These are phyloP conservation scores for Ptychoptera contaminata DNA, from an alignment of 2,888 invertebrate species.

Conservation along the genomic window DNA sequence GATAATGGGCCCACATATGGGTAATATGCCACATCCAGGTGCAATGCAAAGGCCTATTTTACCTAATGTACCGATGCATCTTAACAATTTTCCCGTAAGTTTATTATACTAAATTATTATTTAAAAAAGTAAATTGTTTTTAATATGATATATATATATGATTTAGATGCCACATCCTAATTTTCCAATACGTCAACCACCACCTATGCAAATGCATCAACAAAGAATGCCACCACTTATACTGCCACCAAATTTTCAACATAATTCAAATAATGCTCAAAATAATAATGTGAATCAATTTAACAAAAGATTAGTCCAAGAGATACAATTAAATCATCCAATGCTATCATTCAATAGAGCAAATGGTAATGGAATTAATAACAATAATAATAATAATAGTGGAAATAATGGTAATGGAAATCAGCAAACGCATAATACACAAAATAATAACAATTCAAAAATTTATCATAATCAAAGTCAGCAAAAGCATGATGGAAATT, in stretches of 20 bases:
- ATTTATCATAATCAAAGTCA: constrained; percentile 16
- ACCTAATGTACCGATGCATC: constrained; percentile 25
- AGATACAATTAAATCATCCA: constrained; percentile 32
- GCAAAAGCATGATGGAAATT: constrained; percentile 17
- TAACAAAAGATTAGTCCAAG: constrained; percentile 29
- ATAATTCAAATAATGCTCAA: constrained; percentile 3
- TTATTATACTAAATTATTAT: constrained; percentile 13
- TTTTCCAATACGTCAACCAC: constrained; percentile 24
- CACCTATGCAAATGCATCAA: constrained; percentile 11
- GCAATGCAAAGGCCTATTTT: constrained; percentile 14
- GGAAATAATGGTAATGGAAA: constrained; percentile 13
- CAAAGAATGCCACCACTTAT: constrained; percentile 22
- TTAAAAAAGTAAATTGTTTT: not conserved
- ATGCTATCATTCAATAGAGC: constrained; percentile 17
- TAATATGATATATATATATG: constrained; percentile 19
- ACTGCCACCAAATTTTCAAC: constrained; percentile 22
- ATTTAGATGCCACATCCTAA: constrained; percentile 28
- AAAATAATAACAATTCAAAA: constrained; percentile 20
- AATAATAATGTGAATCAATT: constrained; percentile 16
- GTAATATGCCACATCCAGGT: constrained; percentile 25
- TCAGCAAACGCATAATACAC: constrained; percentile 16
- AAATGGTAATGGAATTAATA: constrained; percentile 17
- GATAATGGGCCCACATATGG: constrained; percentile 5
- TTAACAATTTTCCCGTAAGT: constrained; percentile 28
- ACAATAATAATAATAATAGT: constrained; percentile 13